Evolutionary conservation across 2,888 invertebrate species (phyloP), one percentile per base, ranked within the genome.

Genomic region (Caenorhabditis sulstoni): DNA sequence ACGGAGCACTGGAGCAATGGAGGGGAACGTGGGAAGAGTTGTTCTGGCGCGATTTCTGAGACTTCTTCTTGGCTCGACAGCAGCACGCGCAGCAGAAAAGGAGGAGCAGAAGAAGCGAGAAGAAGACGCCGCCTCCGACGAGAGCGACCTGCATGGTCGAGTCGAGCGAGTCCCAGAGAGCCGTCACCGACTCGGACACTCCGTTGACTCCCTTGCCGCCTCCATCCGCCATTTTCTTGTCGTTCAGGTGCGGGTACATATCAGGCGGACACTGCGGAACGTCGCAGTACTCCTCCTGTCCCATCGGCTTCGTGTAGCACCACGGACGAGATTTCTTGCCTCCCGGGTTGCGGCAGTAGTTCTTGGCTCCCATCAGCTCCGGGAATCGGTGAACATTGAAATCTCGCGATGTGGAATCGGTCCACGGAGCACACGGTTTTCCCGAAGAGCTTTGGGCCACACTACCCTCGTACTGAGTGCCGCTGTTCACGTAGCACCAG

Each of bases 401-500:
- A 37, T 86, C 86, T 4, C 85, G 77, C 0, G 82, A 81, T 1
- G 80, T 79, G 2, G 81, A 79, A 9, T 86, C 81, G 18, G 82
- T 58, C 88, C 88, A 88, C 45, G 45, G 58, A 22, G 85, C 64
- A 50, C 88, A 88, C 22, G 74, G 78, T 49, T 85, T 81, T 14
- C 87, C 87, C 9, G 76, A 75, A 9, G 81, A 67, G 9, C 95
- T 94, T 14, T 83, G 87, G 41, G 90, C 90, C 14, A 90, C 91
- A 2, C 89, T 89, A 0, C 98, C 98, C 47, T 95, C 92, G 91
- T 97, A 98, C 4, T 83, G 84, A 12, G 85, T 87, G 8, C 90
- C 90, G 2, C 96, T 94, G 87, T 95, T 95, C 93, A 95, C 94
- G 90, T 94, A 97, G 91, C 98, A 98, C 87, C 88, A 89, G 52